A percentile compares a stretch with the other conserved stretches of the same genome.
These are phyloP conservation scores for Latrodectus geometricus DNA, from an alignment of 1,140 invertebrate species.

Conservation along the genomic window DNA sequence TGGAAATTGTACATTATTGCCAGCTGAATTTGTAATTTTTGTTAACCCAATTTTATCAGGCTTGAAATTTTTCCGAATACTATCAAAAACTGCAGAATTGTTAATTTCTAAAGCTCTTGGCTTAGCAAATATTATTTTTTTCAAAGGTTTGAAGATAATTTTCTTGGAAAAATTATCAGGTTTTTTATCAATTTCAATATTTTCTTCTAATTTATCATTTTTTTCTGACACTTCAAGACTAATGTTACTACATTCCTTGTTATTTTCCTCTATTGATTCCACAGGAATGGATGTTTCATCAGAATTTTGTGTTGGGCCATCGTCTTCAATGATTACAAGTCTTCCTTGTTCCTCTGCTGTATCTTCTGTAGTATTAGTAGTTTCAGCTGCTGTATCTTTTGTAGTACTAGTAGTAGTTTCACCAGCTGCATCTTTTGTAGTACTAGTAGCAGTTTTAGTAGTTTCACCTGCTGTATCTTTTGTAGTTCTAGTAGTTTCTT, in stretches of 20 bases:
- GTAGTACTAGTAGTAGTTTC: background rate
- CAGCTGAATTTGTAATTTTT: conserved; percentile 23
- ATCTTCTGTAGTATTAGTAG: background rate
- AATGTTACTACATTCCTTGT: background rate
- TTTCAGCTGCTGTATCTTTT: background rate
- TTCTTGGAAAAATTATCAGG: background rate
- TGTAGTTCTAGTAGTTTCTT: background rate
- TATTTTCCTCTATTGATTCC: background rate
- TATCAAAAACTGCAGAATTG: conserved; percentile 5
- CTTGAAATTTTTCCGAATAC: conserved; percentile 1
- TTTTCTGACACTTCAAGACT: background rate
- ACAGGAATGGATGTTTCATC: background rate
- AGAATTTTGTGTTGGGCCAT: background rate
- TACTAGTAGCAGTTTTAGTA: background rate
- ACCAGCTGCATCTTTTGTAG: background rate
- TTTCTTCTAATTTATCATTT: background rate
- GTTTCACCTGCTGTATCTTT: background rate
- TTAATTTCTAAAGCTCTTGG: conserved; percentile 10
- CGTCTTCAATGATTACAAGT: background rate
- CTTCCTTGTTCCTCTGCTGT: background rate
- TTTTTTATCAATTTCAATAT: background rate
- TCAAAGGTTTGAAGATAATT: background rate
- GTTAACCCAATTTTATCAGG: conserved; percentile 32
- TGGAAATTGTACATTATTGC: conserved; percentile 29
- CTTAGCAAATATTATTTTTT: conserved; percentile 26